Conservation (phyloP, 2,888 invertebrate species). For the Macropis europaea region DNA sequence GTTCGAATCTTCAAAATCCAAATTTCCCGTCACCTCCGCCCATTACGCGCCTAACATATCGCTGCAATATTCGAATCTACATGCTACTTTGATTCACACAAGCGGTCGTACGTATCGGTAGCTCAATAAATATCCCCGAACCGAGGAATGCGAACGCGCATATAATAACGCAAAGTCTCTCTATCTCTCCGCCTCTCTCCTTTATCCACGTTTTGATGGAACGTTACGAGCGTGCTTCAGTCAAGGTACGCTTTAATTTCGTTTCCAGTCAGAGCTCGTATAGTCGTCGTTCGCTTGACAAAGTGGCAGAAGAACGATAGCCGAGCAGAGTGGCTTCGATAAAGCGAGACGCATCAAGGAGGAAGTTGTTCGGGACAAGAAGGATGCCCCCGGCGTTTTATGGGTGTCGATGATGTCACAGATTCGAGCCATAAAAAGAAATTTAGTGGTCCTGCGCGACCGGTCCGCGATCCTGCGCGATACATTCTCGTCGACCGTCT, state of each 20-base stretch:
- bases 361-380: conserved; percentile 47
- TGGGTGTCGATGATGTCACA: conserved; percentile 72
- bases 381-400: conserved; percentile 61
- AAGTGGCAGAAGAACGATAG: conserved; percentile 16
- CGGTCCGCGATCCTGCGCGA: conserved; percentile 13
- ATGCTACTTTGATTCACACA: not conserved
- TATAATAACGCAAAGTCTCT: not conserved
- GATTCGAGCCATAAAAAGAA: conserved; percentile 68
- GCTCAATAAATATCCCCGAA: conserved; percentile 20
- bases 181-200: not conserved
- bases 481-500: conserved; percentile 26
- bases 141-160: not conserved
- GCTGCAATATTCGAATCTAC: conserved; percentile 1
- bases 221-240: conserved; percentile 17
- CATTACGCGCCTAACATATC: not conserved
- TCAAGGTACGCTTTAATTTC: conserved; percentile 20
- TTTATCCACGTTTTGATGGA: conserved; percentile 18
- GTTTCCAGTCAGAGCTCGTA: not conserved
- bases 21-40: not conserved
- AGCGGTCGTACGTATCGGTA: conserved; percentile 7
- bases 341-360: conserved; percentile 39
- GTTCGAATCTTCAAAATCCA: not conserved
- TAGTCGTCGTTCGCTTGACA: not conserved
- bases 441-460: conserved; percentile 61
- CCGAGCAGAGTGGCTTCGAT: conserved; percentile 13